Base-by-base conservation (phyloP, 2,888 invertebrate genomes). In the Ischnura elegans region DNA sequence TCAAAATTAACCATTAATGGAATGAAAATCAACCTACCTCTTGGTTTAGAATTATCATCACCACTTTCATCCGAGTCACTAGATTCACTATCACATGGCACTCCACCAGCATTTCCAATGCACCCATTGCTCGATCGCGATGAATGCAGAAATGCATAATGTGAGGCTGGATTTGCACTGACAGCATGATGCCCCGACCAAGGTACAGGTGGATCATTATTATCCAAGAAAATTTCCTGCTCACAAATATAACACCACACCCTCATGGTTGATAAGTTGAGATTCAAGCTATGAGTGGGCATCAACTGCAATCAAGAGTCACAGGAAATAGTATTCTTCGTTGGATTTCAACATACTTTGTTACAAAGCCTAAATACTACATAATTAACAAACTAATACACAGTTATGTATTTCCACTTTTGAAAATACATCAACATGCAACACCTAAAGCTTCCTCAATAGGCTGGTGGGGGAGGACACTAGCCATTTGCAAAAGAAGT, bases 171-270 rank as follows among this genome's bases (percentile, higher is more conserved):
- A n/a, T 84, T 87, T 25, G 93, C 93, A 42, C 46, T 51, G 36
- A 93, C 43, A 36, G 61, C 86, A 43, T 51, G 94, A 94, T 61
- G 93, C 94, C 93, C 94, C 93, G 87, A 94, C 90, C 87, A 94
- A 93, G 90, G 94, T 93, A 95, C 93, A 42, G 95, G 95, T 94
- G 97, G 96, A 87, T 94, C 95, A 94, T 96, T 96, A 94, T 95
- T 95, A 87, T 96, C 96, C 94, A 96, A 96, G 95, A 97, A 97
- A 0, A 99, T 98, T 96, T 99, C 99, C 93, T 96, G 97, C 95
- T 98, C 97, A 96, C 99, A 99, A 94, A 97, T 96, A 95, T 98
- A 98, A 96, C 99, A 99, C 98, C 99, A 99, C 95, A 99, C 97
- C 94, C 98, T 96, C 95, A 98, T 97, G 0, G 98, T 98, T 0